These are phyloP conservation scores for Furcula furcula DNA, from an alignment of 2,888 invertebrate genomes.

Conservation along the genomic window DNA sequence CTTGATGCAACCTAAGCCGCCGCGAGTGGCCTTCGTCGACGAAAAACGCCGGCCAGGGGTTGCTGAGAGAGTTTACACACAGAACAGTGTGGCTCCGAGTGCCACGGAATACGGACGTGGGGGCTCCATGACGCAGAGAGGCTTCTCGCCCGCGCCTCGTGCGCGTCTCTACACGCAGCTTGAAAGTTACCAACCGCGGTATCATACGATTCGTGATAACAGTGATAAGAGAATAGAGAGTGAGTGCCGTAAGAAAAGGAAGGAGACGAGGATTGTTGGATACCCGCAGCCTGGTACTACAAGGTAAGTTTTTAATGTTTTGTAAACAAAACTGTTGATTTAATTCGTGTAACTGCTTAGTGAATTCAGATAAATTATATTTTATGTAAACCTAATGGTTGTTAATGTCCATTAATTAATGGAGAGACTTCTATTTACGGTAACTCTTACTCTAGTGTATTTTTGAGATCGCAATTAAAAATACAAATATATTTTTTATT, in stretches of 20 bases:
- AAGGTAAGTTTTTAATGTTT: slow-evolving; percentile 45
- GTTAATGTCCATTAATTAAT: too few species aligned
- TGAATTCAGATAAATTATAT: too few species aligned
- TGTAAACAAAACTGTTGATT: background rate
- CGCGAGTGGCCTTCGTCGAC: slow-evolving; percentile 68
- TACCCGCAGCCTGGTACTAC: slow-evolving; percentile 44
- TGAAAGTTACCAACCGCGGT: slow-evolving; percentile 76
- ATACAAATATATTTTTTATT: too few species aligned
- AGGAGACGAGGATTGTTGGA: slow-evolving; percentile 58
- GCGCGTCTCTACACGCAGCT: slow-evolving; percentile 73
- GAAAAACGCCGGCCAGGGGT: slow-evolving; percentile 67
- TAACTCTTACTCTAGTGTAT: too few species aligned
- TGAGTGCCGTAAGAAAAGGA: slow-evolving; percentile 64
- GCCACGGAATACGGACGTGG: slow-evolving; percentile 57
- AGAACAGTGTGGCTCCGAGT: slow-evolving; percentile 57
- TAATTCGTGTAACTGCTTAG: too few species aligned
- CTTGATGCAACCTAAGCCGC: slow-evolving; percentile 75
- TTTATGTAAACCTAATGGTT: too few species aligned
- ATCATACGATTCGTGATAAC: slow-evolving; percentile 75
- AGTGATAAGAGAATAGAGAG: slow-evolving; percentile 74
- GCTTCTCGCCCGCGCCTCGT: slow-evolving; percentile 65
- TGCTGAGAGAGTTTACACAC: slow-evolving; percentile 51
- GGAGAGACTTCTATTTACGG: too few species aligned
- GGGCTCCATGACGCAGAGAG: slow-evolving; percentile 60
- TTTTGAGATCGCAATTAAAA: too few species aligned